Evolutionary conservation across 2,797 vertebrate species (phyloP).

Genomic region (Alectoris magna): DNA sequence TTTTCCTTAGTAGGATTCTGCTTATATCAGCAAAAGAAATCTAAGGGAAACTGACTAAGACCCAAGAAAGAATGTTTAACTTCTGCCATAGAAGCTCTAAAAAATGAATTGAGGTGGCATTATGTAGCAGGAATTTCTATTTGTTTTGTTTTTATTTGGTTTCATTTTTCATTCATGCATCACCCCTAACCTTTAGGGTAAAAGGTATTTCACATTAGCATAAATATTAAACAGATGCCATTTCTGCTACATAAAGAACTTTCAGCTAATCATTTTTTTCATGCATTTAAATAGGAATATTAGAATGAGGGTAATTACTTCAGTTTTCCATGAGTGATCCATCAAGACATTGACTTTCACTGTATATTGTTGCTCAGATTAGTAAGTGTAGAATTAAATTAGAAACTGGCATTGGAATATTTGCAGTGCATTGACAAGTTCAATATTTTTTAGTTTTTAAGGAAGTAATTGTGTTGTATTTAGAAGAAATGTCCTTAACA

Average conservation of each 20-base stretch:
- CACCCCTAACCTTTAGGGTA: constrained; percentile 83
- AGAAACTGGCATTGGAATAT: constrained; percentile 65
- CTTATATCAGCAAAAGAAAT: background rate
- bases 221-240: constrained; percentile 85
- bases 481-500: background rate
- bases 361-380: constrained; percentile 67
- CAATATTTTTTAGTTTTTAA: background rate
- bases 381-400: constrained; percentile 77
- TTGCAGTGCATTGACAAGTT: constrained; percentile 41
- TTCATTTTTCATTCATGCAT: constrained; percentile 74
- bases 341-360: constrained; percentile 78
- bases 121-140: background rate
- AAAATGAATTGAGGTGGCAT: background rate
- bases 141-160: constrained; percentile 54
- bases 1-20: background rate
- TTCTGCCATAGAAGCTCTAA: background rate
- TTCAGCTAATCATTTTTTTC: constrained; percentile 89
- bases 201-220: constrained; percentile 84
- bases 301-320: constrained; percentile 89
- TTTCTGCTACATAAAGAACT: constrained; percentile 80
- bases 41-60: background rate
- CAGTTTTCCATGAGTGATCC: constrained; percentile 83
- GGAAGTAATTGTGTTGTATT: background rate
- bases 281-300: constrained; percentile 99
- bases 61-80: background rate